Base-by-base conservation (phyloP, 2,113 vertebrate species). In the Tretioscincus oriximinensis region DNA sequence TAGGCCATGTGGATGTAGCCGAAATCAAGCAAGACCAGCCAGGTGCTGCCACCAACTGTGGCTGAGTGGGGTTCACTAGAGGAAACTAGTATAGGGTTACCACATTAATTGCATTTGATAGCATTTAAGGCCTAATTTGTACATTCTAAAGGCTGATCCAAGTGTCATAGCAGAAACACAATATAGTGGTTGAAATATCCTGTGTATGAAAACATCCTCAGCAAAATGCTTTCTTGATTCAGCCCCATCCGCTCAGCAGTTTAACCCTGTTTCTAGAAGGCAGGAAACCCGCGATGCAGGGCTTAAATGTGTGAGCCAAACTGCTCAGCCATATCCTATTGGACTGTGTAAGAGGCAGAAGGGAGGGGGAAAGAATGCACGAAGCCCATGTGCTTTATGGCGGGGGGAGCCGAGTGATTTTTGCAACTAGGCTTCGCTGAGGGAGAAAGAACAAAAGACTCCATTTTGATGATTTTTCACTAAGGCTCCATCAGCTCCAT, bases 401-500 rank as follows among this genome's bases (percentile, higher is more conserved):
- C 54, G 77, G 61, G 20, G 70, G 65, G 64, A 66, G 72, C 82
- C 80, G 73, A 72, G 78, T 82, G n/a, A 83, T 75, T 78, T 81
- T 65, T 79, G 78, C 83, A 75, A 8, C 72, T 0, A 41, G 84
- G 83, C 41, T 82, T 83, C 73, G 73, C 61, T 73, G 88, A 89
- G 83, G 83, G 28, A 85, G 80, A 49, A 84, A 76, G 85, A 93
- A 96, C 94, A 96, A 95, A 95, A 84, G 92, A 83, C 81, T 91
- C 92, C 86, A 86, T 95, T 95, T 93, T 92, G 90, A 92, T 63
- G 83, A 89, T 87, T 85, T 90, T 89, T 91, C 88, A 90, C 91
- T 86, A 89, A 92, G 89, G 87, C 80, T 87, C 90, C 93, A 95
- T 96, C 95, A 92, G 93, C 92, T 96, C 94, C 94, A 93, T 95